Base-by-base conservation (phyloP, 2,113 vertebrate species). In the Anarrhichthys ocellatus region DNA sequence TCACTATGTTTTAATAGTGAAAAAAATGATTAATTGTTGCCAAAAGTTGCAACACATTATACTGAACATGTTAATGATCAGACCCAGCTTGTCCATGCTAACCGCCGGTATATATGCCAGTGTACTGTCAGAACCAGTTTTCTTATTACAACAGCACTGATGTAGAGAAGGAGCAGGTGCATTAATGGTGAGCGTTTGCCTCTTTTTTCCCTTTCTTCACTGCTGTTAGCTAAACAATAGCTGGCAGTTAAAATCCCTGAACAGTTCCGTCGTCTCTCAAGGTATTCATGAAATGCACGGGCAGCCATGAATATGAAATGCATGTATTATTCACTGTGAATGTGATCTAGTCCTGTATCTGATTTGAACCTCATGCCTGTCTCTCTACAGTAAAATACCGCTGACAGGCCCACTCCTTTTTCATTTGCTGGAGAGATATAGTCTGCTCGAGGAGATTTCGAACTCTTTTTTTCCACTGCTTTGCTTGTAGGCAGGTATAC, bases 371-470 rank as follows among this genome's bases (percentile, higher is more conserved):
- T 76, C 61, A 59, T 70, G 78, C 80, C 36, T 73, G 64, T 85
- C 67, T 81, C 52, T 68, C 36, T 52, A 58, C 81, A 72, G 64
- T 84, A 83, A 90, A 89, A 80, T 81, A 72, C 83, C 20, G 7
- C 70, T 82, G 88, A 81, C 88, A 89, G 84, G 44, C 4, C 13
- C 0, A 72, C 73, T 85, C 77, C 74, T 78, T 89, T 91, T 89
- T 78, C 78, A 85, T 89, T 88, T 88, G 75, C 58, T 42, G 52
- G 63, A 81, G 56, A 88, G 85, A 81, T 86, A 84, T 77, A 54
- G 44, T 68, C 40, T 24, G 44, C 85, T 63, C n/a, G 34, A 77
- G 48, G 83, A 73, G 69, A 38, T 24, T 76, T 58, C 66, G 71
- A n/a, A 73, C 76, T 85, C 38, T 64, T 46, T 64, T 59, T 34